A percentile compares a stretch with the other conserved stretches of the same genome.
These are phyloP conservation scores for Sceliomorpha sp. DNA, from an alignment of 2,888 invertebrate genomes.

Conservation along the genomic window DNA sequence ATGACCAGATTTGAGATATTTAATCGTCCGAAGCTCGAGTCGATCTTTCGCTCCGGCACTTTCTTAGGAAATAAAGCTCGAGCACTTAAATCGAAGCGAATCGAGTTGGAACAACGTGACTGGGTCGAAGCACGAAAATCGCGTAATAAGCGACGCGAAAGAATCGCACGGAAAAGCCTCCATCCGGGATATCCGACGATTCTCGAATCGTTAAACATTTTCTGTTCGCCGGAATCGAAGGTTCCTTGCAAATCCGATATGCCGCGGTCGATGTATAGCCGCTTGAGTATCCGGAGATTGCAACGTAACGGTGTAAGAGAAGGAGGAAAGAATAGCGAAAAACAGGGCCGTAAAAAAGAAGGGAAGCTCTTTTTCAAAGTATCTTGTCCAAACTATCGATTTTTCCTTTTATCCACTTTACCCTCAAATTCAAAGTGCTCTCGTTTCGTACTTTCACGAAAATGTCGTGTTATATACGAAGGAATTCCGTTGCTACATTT, in stretches of 20 bases:
- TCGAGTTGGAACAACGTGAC: conserved; percentile 51
- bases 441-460: too few relatives aligned
- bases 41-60: conserved; percentile 40
- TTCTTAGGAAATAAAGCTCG: conserved; percentile 41
- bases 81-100: conserved; percentile 53
- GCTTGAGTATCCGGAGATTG: conserved; percentile 22
- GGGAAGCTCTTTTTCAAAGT: conserved; percentile 5
- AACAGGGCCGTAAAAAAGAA: conserved; percentile 10
- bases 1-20: conserved; percentile 38
- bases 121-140: conserved; percentile 41
- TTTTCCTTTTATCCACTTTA: too few relatives aligned
- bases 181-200: conserved; percentile 44
- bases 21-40: conserved; percentile 47
- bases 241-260: conserved; percentile 44
- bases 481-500: too few relatives aligned
- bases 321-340: conserved; percentile 13
- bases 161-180: conserved; percentile 46
- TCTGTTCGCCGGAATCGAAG: conserved; percentile 42
- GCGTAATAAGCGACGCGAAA: conserved; percentile 51
- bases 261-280: conserved; percentile 34
- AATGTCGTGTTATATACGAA: too few relatives aligned
- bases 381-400: too few relatives aligned
- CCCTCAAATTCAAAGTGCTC: too few relatives aligned
- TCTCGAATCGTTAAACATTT: conserved; percentile 51
- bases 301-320: conserved; percentile 6